A percentile compares a stretch with the other conserved stretches of the same genome.
These are phyloP conservation scores for Crotophaga sulcirostris DNA, from an alignment of 2,113 vertebrate genomes.

Conservation along the genomic window DNA sequence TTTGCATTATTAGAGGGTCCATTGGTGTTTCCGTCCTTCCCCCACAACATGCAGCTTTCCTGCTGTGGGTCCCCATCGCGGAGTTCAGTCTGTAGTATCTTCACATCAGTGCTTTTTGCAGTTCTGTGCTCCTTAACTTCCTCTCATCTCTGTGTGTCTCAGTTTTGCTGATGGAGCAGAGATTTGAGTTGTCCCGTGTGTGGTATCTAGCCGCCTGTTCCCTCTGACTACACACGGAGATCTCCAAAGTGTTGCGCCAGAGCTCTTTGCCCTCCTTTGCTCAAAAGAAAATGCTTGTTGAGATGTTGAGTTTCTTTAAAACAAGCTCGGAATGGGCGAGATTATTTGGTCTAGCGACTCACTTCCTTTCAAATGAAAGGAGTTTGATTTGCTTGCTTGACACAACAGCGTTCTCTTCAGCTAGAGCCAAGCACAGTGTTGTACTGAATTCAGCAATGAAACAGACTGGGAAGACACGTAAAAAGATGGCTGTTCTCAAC, in stretches of 20 bases:
- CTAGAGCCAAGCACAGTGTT: background rate
- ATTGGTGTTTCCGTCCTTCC: background rate
- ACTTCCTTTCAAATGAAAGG: background rate
- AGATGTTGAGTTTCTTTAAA: background rate
- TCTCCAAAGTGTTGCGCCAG: background rate
- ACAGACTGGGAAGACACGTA: background rate
- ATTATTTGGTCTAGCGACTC: background rate
- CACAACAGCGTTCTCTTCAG: background rate
- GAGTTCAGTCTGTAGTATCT: background rate
- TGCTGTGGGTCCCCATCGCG: background rate
- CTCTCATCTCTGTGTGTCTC: background rate
- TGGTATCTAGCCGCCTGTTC: background rate
- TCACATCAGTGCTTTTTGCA: background rate
- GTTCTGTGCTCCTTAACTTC: background rate
- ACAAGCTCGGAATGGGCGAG: background rate
- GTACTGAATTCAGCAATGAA: background rate
- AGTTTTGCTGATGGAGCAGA: background rate
- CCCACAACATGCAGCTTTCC: accelerated
- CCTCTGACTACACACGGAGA: background rate
- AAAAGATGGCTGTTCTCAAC: background rate
- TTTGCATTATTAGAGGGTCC: background rate
- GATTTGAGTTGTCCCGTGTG: background rate
- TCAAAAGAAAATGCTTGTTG: background rate
- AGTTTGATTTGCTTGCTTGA: background rate
- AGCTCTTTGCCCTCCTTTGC: background rate